Evolutionary conservation across 2,888 invertebrate genomes (phyloP).

Genomic region (Apantesis nais): DNA sequence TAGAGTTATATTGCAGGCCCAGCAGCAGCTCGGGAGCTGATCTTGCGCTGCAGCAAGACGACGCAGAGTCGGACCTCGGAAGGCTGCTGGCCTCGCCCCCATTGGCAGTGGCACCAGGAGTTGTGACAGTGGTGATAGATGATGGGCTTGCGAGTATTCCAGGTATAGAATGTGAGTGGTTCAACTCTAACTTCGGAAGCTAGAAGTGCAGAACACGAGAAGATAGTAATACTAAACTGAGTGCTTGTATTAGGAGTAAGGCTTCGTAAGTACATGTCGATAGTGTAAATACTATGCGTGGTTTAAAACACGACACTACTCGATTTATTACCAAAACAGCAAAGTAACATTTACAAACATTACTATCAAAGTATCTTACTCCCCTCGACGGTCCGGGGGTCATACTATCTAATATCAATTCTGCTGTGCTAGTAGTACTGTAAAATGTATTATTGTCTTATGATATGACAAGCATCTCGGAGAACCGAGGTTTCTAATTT

Average conservation of each 20-base stretch:
- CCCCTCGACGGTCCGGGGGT: neutral
- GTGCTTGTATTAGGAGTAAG: no score
- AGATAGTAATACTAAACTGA: neutral
- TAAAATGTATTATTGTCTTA: neutral
- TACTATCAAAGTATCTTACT: neutral
- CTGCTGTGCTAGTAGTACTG: neutral
- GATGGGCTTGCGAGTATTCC: constrained; percentile 75
- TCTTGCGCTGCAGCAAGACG: constrained; percentile 95
- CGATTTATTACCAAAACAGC: neutral
- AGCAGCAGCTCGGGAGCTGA: constrained; percentile 96
- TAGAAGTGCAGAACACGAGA: constrained; percentile 30
- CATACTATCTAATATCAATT: neutral
- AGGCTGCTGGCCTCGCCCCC: constrained; percentile 87
- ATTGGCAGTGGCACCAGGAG: constrained; percentile 47
- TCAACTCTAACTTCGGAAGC: constrained; percentile 74
- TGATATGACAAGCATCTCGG: no score
- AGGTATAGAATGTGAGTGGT: constrained; percentile 64
- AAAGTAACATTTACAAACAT: neutral
- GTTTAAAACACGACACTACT: neutral
- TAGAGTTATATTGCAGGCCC: constrained; percentile 96
- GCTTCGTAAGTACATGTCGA: no score
- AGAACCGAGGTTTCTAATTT: no score
- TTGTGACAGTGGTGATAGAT: constrained; percentile 65
- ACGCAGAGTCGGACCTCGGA: constrained; percentile 96
- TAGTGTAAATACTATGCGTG: no score